Conservation (phyloP, 2,113 vertebrate genomes). For the Orthochromis indermauri region DNA sequence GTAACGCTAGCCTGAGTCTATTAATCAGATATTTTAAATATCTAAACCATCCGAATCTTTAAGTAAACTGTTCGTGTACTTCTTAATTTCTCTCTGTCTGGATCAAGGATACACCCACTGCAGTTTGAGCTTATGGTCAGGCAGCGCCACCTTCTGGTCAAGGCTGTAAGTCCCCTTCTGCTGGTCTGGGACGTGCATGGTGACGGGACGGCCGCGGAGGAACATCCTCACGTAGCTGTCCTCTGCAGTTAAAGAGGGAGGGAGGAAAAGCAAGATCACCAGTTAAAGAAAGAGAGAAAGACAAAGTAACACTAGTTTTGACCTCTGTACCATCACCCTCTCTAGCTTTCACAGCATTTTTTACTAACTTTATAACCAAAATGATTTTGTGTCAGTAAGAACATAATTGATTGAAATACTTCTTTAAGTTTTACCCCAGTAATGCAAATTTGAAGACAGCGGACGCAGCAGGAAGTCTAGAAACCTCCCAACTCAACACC, state of each 20-base stretch:
- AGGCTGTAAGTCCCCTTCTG: conserved; percentile 76
- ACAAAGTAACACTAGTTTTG: neutral
- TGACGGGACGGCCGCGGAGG: conserved; percentile 82
- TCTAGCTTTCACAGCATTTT: fast-evolving
- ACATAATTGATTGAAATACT: neutral
- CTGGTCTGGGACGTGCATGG: conserved; percentile 79
- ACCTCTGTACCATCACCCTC: neutral
- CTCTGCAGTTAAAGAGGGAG: conserved; percentile 61
- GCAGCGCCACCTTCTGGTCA: conserved; percentile 74
- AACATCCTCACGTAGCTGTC: conserved; percentile 88
- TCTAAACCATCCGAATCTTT: neutral
- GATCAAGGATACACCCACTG: conserved; percentile 90
- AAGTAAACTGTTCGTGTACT: neutral
- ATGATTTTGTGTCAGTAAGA: neutral
- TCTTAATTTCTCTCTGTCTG: neutral
- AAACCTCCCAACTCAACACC: neutral
- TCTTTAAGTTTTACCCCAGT: neutral
- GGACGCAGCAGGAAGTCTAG: neutral
- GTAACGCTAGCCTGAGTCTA: neutral
- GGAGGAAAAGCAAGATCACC: neutral
- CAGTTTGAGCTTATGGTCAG: conserved; percentile 78
- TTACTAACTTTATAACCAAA: neutral
- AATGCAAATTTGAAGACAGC: neutral
- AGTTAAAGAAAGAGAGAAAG: neutral
- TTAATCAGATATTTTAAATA: neutral